Evolutionary conservation across 2,797 vertebrate genomes (phyloP), one percentile per base, ranked within the genome.

Genomic region (Halcyon leucocephala): DNA sequence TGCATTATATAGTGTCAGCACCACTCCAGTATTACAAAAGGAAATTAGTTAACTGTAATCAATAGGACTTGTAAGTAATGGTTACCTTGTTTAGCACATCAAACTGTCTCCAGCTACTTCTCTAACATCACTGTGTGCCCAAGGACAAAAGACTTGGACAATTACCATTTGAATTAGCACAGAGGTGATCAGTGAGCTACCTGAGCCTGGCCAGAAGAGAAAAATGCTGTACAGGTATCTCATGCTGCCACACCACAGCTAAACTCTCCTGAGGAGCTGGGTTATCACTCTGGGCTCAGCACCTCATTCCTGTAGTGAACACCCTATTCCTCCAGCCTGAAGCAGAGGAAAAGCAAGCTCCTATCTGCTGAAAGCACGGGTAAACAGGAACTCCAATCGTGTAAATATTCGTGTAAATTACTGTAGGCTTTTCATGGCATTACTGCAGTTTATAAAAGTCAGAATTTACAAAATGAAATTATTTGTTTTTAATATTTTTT

Each of bases 181-280:
- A 14, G 65, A 54, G 7, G 6, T 11, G 33, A 21, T 46, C 24
- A 57, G 28, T 0, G 2, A 85, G 51, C 10, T 44, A 44, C 22
- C 16, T 15, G 29, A 61, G 29, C 29, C 0, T 0, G 41, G 25
- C 7, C 35, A 76, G 49, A 57, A 17, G 16, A 2, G 18, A 61
- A n/a, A 41, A 72, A 46, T 1, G 7, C 29, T 18, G 35, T 4
- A 22, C 16, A 22, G 60, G 21, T 64, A 49, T 31, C 25, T 41
- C 15, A 5, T 1, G 1, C 35, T 61, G 58, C 37, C 1, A 20
- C 3, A 12, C 37, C 1, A 29, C 4, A 14, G 7, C 52, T 2
- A 49, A 62, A 42, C 12, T 42, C 24, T 52, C 65, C 57, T 6
- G 37, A 82, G 35, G 37, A 86, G 62, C 51, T 42, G 37, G 10